A percentile compares a stretch with the other conserved stretches of the same genome.
Evolutionary conservation across 1,140 invertebrate genomes (phyloP).

Genomic region (Alviniconcha marisindica): DNA sequence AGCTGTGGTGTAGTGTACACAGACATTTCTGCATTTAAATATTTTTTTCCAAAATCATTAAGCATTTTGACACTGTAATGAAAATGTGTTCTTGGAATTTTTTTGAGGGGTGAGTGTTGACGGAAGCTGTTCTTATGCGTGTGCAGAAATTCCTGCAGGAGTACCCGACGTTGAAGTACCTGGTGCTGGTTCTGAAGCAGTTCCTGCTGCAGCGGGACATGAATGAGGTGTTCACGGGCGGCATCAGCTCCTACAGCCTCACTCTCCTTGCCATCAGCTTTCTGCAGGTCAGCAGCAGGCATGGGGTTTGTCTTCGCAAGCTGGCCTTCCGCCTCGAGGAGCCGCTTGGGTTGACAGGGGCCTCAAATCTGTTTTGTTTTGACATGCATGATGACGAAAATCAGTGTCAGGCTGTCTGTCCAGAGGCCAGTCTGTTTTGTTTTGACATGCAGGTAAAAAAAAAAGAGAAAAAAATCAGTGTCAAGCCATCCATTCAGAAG

Average conservation of each 20-base stretch:
- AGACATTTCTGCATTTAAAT: conserved; percentile 68
- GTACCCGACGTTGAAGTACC: conserved; percentile 92
- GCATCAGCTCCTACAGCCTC: conserved; percentile 98
- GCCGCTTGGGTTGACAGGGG: no score
- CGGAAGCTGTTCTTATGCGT: background rate
- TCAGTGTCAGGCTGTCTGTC: no score
- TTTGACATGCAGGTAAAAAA: no score
- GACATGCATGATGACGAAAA: no score
- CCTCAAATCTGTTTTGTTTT: no score
- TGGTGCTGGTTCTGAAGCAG: conserved; percentile 98
- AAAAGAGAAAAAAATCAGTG: no score
- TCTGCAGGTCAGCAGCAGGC: conserved; percentile 90
- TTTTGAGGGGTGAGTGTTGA: background rate
- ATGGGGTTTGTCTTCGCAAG: no score
- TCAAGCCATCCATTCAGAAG: no score
- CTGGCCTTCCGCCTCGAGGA: no score
- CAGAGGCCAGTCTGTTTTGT: no score
- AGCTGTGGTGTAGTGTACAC: background rate
- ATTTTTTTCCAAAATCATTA: conserved; percentile 30
- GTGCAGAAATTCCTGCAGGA: conserved; percentile 75
- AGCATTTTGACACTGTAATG: no score
- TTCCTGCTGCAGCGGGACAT: conserved; percentile 97
- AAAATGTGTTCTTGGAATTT: no score
- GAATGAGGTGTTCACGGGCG: conserved; percentile 99
- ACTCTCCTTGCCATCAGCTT: conserved; percentile 99